These are phyloP conservation scores for Pollenia labialis DNA, from an alignment of 2,888 invertebrate genomes.

Conservation along the genomic window DNA sequence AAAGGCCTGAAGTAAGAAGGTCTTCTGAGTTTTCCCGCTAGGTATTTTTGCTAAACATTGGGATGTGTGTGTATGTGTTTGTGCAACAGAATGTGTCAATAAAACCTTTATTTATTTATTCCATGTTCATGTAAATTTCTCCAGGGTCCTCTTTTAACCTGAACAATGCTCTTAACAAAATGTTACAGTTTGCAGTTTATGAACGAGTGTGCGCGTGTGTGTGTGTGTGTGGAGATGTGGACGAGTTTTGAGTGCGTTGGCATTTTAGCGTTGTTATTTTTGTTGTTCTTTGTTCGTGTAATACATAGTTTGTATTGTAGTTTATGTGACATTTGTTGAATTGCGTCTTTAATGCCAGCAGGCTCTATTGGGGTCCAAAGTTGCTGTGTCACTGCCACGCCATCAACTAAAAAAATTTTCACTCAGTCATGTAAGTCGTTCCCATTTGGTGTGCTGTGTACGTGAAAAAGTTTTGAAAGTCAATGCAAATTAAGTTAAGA, in stretches of 20 bases:
- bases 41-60: neutral
- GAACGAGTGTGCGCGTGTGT: neutral
- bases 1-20: too few species aligned
- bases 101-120: conserved; percentile 40
- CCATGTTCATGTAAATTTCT: conserved; percentile 57
- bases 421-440: conserved; percentile 5
- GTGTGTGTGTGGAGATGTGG: neutral
- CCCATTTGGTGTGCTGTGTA: conserved; percentile 1
- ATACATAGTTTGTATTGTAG: conserved; percentile 6
- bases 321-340: conserved; percentile 60
- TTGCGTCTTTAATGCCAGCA: conserved; percentile 45
- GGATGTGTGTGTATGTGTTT: neutral
- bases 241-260: conserved; percentile 1
- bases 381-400: conserved; percentile 10
- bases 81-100: conserved; percentile 16
- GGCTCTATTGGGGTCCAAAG: neutral
- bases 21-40: too few species aligned
- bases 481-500: too few species aligned
- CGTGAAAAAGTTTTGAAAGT: neutral
- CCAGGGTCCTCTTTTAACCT: conserved; percentile 51
- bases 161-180: conserved; percentile 29
- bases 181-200: conserved; percentile 22
- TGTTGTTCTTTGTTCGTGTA: neutral
- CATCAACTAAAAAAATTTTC: conserved; percentile 1
- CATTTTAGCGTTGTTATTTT: neutral